Conservation (phyloP, 2,797 vertebrate genomes). For the Argya squamiceps region DNA sequence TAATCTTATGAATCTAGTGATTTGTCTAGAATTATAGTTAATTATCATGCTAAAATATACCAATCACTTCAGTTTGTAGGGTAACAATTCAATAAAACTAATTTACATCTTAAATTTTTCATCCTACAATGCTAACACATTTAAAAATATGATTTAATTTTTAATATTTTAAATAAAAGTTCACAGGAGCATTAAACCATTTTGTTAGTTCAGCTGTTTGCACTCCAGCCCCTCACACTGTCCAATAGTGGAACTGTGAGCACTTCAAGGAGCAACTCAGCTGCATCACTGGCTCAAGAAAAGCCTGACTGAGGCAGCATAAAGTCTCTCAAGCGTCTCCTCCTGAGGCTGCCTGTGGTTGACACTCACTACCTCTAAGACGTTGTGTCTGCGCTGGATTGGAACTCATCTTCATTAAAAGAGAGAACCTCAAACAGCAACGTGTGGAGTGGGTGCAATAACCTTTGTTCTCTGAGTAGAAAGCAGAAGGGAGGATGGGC, state of each 20-base stretch:
- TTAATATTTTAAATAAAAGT: background rate
- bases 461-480: fast-evolving
- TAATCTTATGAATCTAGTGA: background rate
- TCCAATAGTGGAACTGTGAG: background rate
- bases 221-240: background rate
- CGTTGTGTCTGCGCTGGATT: background rate
- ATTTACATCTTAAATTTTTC: background rate
- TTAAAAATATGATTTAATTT: background rate
- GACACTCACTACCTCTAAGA: background rate
- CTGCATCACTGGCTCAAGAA: fast-evolving
- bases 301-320: background rate
- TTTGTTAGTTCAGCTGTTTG: background rate
- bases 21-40: background rate
- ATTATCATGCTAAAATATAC: background rate
- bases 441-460: fast-evolving
- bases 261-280: background rate
- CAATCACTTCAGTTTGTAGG: background rate
- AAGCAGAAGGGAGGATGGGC: background rate
- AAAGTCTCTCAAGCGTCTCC: fast-evolving
- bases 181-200: background rate
- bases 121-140: background rate
- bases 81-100: background rate
- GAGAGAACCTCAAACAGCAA: background rate
- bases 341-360: background rate
- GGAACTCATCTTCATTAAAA: background rate